These are phyloP conservation scores for Sebastes elongatus DNA, from an alignment of 2,797 vertebrate species.

Conservation along the genomic window DNA sequence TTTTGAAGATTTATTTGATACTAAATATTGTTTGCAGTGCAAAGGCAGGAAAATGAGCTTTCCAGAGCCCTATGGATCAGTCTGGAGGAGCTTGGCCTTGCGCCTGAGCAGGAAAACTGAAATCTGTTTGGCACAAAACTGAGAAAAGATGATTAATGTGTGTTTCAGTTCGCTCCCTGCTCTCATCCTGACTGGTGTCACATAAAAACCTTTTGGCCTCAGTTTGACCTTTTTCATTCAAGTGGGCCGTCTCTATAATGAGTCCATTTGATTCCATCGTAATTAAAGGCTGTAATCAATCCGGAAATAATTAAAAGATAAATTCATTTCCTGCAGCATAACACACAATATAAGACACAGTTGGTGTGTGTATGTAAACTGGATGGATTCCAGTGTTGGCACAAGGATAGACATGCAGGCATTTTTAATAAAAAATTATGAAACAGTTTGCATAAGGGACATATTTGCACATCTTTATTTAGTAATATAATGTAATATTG, in stretches of 20 bases:
- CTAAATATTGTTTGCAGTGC: neutral
- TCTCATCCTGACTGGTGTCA: constrained; percentile 14
- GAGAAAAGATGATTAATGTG: constrained; percentile 50
- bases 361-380: neutral
- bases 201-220: constrained; percentile 5
- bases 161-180: constrained; percentile 8
- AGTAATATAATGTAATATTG: neutral
- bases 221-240: constrained; percentile 25
- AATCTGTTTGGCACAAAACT: constrained; percentile 45
- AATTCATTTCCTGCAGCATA: neutral
- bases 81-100: constrained; percentile 43
- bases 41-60: constrained; percentile 58
- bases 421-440: neutral
- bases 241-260: constrained; percentile 1
- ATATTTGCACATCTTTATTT: neutral
- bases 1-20: neutral
- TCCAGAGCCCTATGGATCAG: constrained; percentile 67
- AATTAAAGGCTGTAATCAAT: constrained; percentile 34
- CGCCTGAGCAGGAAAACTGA: constrained; percentile 51
- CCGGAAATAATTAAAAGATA: constrained; percentile 7
- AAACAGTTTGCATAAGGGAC: neutral
- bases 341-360: neutral
- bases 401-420: neutral
- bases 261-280: neutral
- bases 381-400: neutral